Percentiles rank a stretch among this genome's conserved stretches.
Evolutionary conservation across 2,888 invertebrate genomes (phyloP).

Genomic region (Chorisops tibialis): DNA sequence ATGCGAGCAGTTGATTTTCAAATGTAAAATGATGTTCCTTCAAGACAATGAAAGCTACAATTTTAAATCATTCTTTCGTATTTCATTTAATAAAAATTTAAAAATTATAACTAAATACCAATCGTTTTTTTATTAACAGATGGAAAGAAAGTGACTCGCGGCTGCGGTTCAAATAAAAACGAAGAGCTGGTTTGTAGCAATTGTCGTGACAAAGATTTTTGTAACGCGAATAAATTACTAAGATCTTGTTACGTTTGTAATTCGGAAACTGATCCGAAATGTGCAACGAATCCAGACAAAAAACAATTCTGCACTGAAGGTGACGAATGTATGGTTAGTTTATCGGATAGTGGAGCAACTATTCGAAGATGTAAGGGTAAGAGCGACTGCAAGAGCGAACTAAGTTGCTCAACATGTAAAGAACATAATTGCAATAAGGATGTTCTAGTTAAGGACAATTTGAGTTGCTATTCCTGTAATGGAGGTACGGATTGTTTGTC

Average conservation of each 20-base stretch:
- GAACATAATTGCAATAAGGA: slow-evolving; percentile 37
- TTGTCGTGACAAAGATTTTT: background rate
- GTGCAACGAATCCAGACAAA: slow-evolving; percentile 31
- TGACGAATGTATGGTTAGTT: slow-evolving; percentile 35
- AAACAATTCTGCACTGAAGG: slow-evolving; percentile 36
- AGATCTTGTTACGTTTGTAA: slow-evolving; percentile 36
- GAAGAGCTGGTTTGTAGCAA: background rate
- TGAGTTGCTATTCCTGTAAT: slow-evolving; percentile 37
- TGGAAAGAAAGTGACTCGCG: background rate
- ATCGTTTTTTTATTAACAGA: background rate
- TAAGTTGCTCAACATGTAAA: background rate
- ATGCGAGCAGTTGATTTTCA: no score
- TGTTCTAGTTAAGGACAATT: slow-evolving; percentile 36
- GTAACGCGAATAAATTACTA: background rate
- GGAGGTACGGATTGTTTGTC: slow-evolving; percentile 30
- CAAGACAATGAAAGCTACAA: no score
- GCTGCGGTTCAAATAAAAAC: background rate
- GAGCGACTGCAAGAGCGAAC: slow-evolving; percentile 31
- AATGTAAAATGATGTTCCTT: no score
- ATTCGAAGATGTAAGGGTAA: slow-evolving; percentile 36
- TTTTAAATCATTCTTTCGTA: no score
- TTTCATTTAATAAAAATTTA: no score
- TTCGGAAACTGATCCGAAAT: slow-evolving; percentile 32
- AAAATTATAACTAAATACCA: no score
- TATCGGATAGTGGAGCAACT: slow-evolving; percentile 35